These are phyloP conservation scores for Drosophila ochracea DNA, from an alignment of 2,888 invertebrate species.

Conservation along the genomic window DNA sequence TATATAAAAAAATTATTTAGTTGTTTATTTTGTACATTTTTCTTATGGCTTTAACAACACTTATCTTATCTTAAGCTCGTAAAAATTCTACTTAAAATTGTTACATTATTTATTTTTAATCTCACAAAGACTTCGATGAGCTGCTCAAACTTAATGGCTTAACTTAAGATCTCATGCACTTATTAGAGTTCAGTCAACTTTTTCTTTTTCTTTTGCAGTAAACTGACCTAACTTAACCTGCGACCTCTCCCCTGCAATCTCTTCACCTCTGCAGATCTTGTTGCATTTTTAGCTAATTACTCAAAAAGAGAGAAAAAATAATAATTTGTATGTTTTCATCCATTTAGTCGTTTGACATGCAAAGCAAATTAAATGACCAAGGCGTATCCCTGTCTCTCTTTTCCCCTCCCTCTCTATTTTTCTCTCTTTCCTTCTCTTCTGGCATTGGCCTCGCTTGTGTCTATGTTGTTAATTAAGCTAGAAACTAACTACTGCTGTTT, in stretches of 20 bases:
- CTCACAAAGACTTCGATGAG: not conserved
- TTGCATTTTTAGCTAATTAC: constrained; percentile 44
- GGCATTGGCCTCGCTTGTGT: constrained; percentile 44
- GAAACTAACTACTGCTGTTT: constrained; percentile 68
- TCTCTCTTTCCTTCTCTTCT: constrained; percentile 1
- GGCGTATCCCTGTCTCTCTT: constrained; percentile 3
- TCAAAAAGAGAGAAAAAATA: constrained; percentile 7
- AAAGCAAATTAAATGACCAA: constrained; percentile 25
- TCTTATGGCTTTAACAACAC: not conserved
- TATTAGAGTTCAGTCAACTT: constrained; percentile 36
- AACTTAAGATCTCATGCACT: not conserved
- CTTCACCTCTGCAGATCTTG: not conserved
- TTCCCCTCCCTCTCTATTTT: not conserved
- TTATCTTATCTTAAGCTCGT: not conserved
- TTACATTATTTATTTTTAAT: not conserved
- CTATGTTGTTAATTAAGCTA: constrained; percentile 72
- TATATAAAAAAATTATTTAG: not conserved
- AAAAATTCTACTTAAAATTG: not conserved
- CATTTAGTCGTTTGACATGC: constrained; percentile 31
- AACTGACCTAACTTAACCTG: constrained; percentile 23
- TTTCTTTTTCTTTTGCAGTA: constrained; percentile 3
- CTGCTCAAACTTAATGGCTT: not conserved
- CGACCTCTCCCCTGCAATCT: not conserved
- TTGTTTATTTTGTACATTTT: not conserved
- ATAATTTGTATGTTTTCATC: constrained; percentile 6